A percentile compares a stretch with the other conserved stretches of the same genome.
phyloP scores from a whole-genome alignment of 2,888 invertebrate genomes.

The Drosophila monieri region DNA sequence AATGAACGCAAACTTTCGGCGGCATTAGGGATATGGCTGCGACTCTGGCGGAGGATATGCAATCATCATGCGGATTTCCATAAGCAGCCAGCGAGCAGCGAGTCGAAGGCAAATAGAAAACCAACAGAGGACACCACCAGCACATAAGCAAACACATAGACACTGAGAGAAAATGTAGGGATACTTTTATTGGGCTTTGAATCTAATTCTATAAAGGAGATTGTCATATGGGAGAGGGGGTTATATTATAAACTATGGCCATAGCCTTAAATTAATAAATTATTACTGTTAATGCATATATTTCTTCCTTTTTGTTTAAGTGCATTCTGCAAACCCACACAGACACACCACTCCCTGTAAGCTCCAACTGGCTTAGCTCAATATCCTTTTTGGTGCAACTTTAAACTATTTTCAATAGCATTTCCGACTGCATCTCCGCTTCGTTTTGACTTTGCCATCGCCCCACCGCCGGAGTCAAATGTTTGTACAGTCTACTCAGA shows the following conservation, averaged over 20 bases:
- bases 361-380: slow-evolving; percentile 74
- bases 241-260: background rate
- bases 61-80: slow-evolving; percentile 80
- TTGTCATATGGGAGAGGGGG: background rate
- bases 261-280: background rate
- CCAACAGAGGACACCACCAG: slow-evolving; percentile 46
- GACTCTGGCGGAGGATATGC: slow-evolving; percentile 75
- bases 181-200: background rate
- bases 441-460: slow-evolving; percentile 59
- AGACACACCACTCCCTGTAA: slow-evolving; percentile 38
- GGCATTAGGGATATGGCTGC: slow-evolving; percentile 73
- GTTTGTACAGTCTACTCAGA: slow-evolving; percentile 52
- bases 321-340: background rate
- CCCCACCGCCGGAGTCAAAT: slow-evolving; percentile 43
- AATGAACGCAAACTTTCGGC: slow-evolving; percentile 76
- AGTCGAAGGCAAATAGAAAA: slow-evolving; percentile 72
- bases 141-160: slow-evolving; percentile 42
- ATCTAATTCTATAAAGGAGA: background rate
- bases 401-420: slow-evolving; percentile 77
- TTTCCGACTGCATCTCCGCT: slow-evolving; percentile 64
- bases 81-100: slow-evolving; percentile 65
- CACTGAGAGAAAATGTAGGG: background rate
- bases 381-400: slow-evolving; percentile 74
- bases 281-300: background rate
- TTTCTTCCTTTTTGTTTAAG: background rate